Conservation (phyloP, 2,888 invertebrate genomes). For the Conistra vaccinii region DNA sequence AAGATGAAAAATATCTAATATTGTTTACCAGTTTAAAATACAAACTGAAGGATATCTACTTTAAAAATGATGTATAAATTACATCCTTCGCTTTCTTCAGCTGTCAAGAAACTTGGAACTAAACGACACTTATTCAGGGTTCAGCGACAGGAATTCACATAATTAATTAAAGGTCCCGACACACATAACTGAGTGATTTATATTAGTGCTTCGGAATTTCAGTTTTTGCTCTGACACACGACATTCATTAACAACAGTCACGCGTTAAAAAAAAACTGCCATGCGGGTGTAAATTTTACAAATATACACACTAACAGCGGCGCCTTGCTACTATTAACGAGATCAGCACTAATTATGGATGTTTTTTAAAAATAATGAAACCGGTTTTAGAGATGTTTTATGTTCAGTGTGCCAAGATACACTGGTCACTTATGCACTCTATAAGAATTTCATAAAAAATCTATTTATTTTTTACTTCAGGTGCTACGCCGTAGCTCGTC, state of each 20-base stretch:
- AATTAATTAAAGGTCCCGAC: slow-evolving; percentile 85
- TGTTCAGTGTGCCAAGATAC: not conserved
- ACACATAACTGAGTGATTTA: slow-evolving; percentile 83
- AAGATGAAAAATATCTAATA: not conserved
- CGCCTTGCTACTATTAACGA: slow-evolving; percentile 31
- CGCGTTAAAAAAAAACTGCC: slow-evolving; percentile 64
- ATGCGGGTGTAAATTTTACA: slow-evolving; percentile 58
- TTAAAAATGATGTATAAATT: not conserved
- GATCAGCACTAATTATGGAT: slow-evolving; percentile 9
- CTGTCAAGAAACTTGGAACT: slow-evolving; percentile 37
- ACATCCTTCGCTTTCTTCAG: slow-evolving; percentile 2
- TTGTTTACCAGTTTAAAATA: not conserved
- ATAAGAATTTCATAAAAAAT: not conserved
- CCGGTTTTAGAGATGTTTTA: not conserved
- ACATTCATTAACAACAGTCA: slow-evolving; percentile 80
- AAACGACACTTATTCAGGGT: slow-evolving; percentile 66
- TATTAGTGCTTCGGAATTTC: slow-evolving; percentile 75
- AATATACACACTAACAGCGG: slow-evolving; percentile 45
- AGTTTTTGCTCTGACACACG: slow-evolving; percentile 87
- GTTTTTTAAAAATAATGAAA: not conserved
- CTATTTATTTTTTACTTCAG: not conserved
- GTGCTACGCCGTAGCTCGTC: slow-evolving; percentile 8
- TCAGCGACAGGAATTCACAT: slow-evolving; percentile 82
- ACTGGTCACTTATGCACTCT: not conserved
- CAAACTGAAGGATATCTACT: not conserved